Percentiles rank a stretch among this genome's conserved stretches.
phyloP scores from a whole-genome alignment of 2,797 vertebrate genomes.

The Helostoma temminkii region DNA sequence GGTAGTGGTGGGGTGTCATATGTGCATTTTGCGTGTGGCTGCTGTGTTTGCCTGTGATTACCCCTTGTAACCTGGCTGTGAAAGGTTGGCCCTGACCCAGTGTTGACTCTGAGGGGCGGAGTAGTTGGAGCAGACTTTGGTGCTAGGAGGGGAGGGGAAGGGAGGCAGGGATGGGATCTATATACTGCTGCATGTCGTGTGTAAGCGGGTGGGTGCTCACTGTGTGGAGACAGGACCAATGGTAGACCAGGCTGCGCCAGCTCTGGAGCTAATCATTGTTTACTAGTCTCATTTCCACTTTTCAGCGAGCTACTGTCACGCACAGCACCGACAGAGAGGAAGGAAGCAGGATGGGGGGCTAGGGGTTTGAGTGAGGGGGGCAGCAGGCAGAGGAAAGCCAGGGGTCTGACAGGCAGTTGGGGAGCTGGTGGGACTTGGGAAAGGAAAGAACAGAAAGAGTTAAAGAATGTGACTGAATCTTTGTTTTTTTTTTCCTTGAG shows the following conservation, averaged over 20 bases:
- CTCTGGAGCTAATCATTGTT: conserved; percentile 91
- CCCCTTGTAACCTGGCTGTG: conserved; percentile 85
- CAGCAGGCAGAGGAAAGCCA: conserved; percentile 53
- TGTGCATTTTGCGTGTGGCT: conserved; percentile 85
- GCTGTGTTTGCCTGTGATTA: conserved; percentile 87
- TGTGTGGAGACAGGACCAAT: conserved; percentile 77
- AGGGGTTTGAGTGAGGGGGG: conserved; percentile 28
- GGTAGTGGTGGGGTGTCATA: conserved; percentile 50
- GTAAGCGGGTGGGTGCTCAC: conserved; percentile 67
- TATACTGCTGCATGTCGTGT: conserved; percentile 74
- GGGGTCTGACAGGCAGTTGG: conserved; percentile 75
- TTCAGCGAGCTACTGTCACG: conserved; percentile 90
- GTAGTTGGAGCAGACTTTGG: conserved; percentile 5
- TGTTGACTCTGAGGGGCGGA: conserved; percentile 75
- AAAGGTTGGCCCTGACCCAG: conserved; percentile 85
- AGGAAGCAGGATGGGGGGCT: conserved; percentile 54
- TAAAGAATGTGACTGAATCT: conserved; percentile 39
- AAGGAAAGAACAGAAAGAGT: conserved; percentile 48
- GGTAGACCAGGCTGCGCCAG: conserved; percentile 74
- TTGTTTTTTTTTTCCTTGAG: conserved; percentile 1
- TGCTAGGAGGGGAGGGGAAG: conserved; percentile 13
- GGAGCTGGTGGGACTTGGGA: conserved; percentile 70
- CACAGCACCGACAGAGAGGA: conserved; percentile 81
- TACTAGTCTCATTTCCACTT: conserved; percentile 91
- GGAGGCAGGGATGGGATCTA: conserved; percentile 42